Base-by-base conservation (phyloP, 1,140 invertebrate species). In the Dendrolimus kikuchii region DNA sequence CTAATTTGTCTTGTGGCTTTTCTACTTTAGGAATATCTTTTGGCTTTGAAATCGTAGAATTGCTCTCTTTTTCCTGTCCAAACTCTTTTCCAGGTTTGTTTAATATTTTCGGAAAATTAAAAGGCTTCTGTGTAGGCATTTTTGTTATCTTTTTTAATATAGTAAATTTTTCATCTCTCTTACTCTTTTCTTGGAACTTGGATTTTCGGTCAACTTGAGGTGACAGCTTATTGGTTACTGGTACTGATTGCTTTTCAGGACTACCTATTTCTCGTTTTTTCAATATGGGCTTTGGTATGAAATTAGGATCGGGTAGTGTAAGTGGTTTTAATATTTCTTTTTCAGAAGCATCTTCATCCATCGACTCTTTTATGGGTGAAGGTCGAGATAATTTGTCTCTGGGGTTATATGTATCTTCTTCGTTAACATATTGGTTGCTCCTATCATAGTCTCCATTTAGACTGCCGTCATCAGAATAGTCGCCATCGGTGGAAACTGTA, bases 221-320 rank as follows among this genome's bases (percentile, higher is more conserved):
- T 50, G 49, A 49, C 77, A 46, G 40, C 51, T 73, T 66, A 8
- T 44, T 53, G 38, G 61, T 53, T 50, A 57, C 65, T 57, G 53
- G 23, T 36, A 58, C 53, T 46, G 60, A 73, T 71, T 56, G 9
- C 36, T 57, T 56, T 39, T 50, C 81, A 46, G 39, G 6, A 23
- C 23, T 23, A 23, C 23, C 23, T 38, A 52, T 60, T 57, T 71
- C 89, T 75, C 68, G 80, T 36, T 86, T 81, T 64, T 94, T 94
- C 4, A 94, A 65, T 60, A 94, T 94, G 5, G 93, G 93, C 69
- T 94, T 94, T 5, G 93, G 93, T 40, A 92, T 70, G 62, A 93
- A 90, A 66, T 91, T 90, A 0, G 89, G 90, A 70, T 90, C 90
- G 2, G 89, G 89, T 37, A 90, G 80, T 10, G 89, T 87, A 46